These are phyloP conservation scores for Chelon auratus DNA, from an alignment of 2,797 vertebrate species.

Conservation along the genomic window DNA sequence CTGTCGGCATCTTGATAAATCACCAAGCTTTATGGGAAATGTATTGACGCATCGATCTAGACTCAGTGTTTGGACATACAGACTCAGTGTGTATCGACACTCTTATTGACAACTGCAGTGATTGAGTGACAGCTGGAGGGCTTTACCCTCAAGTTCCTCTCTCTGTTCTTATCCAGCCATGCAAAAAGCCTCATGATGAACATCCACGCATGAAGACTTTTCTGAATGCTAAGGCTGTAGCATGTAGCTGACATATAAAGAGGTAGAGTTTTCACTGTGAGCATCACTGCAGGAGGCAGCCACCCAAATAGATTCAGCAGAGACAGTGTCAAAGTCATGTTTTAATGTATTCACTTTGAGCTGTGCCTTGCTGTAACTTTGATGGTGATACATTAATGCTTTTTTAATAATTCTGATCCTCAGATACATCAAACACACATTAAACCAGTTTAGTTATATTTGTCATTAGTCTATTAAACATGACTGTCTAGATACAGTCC, in stretches of 20 bases:
- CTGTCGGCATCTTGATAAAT: constrained; percentile 66
- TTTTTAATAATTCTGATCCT: constrained; percentile 18
- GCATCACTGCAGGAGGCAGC: constrained; percentile 27
- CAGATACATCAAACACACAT: constrained; percentile 31
- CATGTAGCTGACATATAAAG: constrained; percentile 24
- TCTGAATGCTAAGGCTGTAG: constrained; percentile 17
- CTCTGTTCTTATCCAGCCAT: not conserved
- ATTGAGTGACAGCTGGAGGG: constrained; percentile 57
- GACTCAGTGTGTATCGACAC: constrained; percentile 59
- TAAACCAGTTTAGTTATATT: constrained; percentile 11
- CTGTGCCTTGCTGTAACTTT: constrained; percentile 20
- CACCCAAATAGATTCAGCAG: constrained; percentile 26
- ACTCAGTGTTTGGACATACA: constrained; percentile 65
- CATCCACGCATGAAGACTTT: not conserved
- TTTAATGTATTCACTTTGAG: constrained; percentile 44
- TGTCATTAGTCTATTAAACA: constrained; percentile 3
- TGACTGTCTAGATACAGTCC: not conserved
- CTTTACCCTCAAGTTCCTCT: constrained; percentile 8
- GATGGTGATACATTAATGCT: constrained; percentile 19
- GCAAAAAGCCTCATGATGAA: constrained; percentile 2
- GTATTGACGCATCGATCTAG: constrained; percentile 60
- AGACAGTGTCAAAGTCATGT: constrained; percentile 9
- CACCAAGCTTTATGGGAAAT: constrained; percentile 61
- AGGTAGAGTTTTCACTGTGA: constrained; percentile 43
- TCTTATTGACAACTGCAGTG: constrained; percentile 61